Percentiles rank a stretch among this genome's conserved stretches.
These are phyloP conservation scores for Embidobia sp. DNA, from an alignment of 2,888 invertebrate genomes.

Conservation along the genomic window DNA sequence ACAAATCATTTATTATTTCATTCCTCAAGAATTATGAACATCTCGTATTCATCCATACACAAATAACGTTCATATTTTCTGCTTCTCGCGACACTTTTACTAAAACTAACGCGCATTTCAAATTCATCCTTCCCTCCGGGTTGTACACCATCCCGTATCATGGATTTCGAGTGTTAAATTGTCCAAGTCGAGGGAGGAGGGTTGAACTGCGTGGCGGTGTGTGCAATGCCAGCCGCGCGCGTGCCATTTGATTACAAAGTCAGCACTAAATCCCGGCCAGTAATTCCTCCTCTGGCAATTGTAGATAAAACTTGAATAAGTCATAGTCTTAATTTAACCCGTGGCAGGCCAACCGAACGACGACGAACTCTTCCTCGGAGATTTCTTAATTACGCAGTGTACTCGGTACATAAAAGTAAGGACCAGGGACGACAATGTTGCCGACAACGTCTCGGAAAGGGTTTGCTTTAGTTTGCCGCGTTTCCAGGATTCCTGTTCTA, in stretches of 20 bases:
- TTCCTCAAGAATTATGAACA: too few relatives aligned
- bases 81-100: too few relatives aligned
- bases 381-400: conserved; percentile 79
- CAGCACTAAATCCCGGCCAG: conserved; percentile 73
- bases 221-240: conserved; percentile 61
- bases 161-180: conserved; percentile 44
- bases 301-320: conserved; percentile 81
- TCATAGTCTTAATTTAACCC: conserved; percentile 80
- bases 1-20: too few relatives aligned
- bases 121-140: conserved; percentile 3
- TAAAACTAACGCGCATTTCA: not conserved
- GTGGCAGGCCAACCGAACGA: conserved; percentile 67
- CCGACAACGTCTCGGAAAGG: conserved; percentile 68
- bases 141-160: conserved; percentile 20
- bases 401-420: conserved; percentile 42
- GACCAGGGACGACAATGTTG: conserved; percentile 49
- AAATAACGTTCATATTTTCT: too few relatives aligned
- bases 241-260: conserved; percentile 76
- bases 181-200: conserved; percentile 26
- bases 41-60: too few relatives aligned
- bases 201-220: conserved; percentile 24
- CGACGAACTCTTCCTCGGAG: conserved; percentile 73
- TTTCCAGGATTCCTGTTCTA: conserved; percentile 71
- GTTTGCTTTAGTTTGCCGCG: conserved; percentile 64
- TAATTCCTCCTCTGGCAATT: conserved; percentile 78